These are phyloP conservation scores for Oncorhynchus kisutch DNA, from an alignment of 2,113 vertebrate genomes.

Conservation along the genomic window DNA sequence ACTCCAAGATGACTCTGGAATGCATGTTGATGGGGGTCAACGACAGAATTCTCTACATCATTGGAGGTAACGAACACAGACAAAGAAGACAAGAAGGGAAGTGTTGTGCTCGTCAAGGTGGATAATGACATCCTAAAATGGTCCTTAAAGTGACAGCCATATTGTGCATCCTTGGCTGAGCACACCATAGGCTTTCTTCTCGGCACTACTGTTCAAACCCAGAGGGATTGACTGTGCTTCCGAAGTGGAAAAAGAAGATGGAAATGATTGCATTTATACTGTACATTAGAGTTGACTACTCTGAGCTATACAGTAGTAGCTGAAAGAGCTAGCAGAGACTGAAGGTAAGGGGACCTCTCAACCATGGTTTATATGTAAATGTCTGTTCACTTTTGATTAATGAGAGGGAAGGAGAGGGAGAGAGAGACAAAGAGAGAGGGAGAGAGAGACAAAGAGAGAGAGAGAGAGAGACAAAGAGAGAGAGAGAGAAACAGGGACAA, in stretches of 20 bases:
- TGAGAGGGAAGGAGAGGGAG: background rate
- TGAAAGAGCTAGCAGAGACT: background rate
- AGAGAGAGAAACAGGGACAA: background rate
- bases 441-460: background rate
- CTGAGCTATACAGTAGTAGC: background rate
- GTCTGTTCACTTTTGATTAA: background rate
- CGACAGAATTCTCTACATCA: no score
- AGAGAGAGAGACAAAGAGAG: background rate
- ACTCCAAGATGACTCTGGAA: no score
- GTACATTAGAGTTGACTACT: background rate
- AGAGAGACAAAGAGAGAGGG: background rate
- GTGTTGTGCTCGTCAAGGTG: background rate
- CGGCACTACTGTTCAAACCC: background rate
- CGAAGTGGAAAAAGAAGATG: background rate
- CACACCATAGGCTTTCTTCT: background rate
- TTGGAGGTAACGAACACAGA: background rate
- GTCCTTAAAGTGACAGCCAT: background rate
- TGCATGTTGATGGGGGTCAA: no score
- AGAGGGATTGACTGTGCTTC: background rate
- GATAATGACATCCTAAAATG: background rate
- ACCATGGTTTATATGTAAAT: background rate
- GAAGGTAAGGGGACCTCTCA: background rate
- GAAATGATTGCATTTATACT: background rate
- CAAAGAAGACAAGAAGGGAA: background rate
- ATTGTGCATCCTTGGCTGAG: background rate